phyloP scores from a whole-genome alignment of 2,888 invertebrate species.

The Nasonovia ribisnigri region DNA sequence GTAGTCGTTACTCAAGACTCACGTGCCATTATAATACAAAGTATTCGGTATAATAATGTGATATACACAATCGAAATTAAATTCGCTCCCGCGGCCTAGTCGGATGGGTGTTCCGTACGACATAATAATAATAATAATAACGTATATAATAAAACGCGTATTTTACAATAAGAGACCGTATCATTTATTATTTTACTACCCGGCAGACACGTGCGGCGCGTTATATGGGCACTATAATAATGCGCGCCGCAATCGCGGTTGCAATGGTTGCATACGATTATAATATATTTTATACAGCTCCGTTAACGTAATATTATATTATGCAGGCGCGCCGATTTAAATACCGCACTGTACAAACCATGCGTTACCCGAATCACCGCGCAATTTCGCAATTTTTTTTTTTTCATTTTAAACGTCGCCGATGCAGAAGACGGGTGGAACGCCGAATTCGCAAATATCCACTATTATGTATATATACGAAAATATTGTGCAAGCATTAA shows the following conservation, averaged over 20 bases:
- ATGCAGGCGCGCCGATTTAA: neutral
- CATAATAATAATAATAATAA: neutral
- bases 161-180: neutral
- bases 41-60: neutral
- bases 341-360: neutral
- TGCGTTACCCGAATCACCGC: neutral
- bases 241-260: neutral
- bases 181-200: neutral
- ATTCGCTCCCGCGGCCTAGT: neutral
- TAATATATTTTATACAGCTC: neutral
- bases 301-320: neutral
- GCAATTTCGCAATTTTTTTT: neutral
- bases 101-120: neutral
- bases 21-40: neutral
- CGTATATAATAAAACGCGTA: neutral
- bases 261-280: neutral
- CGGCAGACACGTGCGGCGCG: neutral
- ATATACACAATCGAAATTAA: neutral
- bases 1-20: neutral
- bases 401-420: neutral
- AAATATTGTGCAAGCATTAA: neutral
- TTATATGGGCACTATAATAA: neutral
- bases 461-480: neutral
- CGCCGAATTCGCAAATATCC: neutral
- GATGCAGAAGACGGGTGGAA: neutral